Evolutionary conservation across 2,797 vertebrate genomes (phyloP), one percentile per base, ranked within the genome.

Genomic region (Crax fasciolata): DNA sequence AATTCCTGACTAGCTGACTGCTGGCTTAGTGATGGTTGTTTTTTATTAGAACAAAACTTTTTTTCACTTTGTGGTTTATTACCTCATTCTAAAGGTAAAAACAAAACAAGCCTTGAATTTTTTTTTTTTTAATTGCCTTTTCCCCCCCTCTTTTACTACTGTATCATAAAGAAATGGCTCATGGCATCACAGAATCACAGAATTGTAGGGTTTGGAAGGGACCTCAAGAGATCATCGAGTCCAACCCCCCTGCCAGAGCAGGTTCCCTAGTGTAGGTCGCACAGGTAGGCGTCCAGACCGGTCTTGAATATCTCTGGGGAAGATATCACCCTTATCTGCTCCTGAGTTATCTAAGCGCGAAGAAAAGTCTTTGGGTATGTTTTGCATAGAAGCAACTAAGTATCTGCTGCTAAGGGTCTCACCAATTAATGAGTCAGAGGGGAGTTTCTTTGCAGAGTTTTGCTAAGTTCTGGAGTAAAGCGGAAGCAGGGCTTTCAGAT

Each of bases 341-440:
- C 41, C 27, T 84, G 30, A 44, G 55, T 63, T 6, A 20, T 73
- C 1, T 1, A n/a, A 51, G 10, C 51, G 24, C 7, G 25, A 71
- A 61, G 44, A 18, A 11, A 13, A 73, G 51, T 9, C 46, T 62
- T 76, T 10, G 51, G 4, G 6, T 76, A 27, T 9, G 11, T 74
- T 87, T 66, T 76, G 21, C 10, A 0, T 41, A 23, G 58, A 68
- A 38, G 75, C 35, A 51, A 10, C 28, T 67, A 32, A 21, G 10
- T 27, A 27, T 49, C 41, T 62, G 1, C 65, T 70, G 38, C 38
- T 71, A 9, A 51, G 93, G 38, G 51, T 90, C 54, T 78, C 0
- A 0, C 58, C 62, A 79, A 0, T 35, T 72, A 18, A 1, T 28
- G 23, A 63, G n/a, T 44, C 13, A 17, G 38, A 44, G 13, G 39